Evolutionary conservation across 2,113 vertebrate species (phyloP), one percentile per base, ranked within the genome.

Genomic region (Dendropsophus ebraccatus): DNA sequence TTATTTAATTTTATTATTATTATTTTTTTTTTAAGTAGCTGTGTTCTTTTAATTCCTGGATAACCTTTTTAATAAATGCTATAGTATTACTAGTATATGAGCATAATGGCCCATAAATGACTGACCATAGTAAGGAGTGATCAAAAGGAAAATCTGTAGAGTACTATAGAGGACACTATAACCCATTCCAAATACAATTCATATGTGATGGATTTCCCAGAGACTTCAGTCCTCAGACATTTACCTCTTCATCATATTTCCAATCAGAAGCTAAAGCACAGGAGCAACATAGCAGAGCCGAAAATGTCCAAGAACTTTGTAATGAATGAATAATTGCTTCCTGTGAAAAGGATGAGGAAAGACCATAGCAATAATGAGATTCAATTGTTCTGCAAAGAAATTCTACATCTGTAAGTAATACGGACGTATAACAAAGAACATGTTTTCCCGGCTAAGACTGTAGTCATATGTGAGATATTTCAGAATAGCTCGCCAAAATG

Each of bases 381-480:
- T 25, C n/a, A 13, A 75, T 54, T 76, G 74, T 52, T 30, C 49
- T 52, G 25, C 17, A 52, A 10, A 52, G 47, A 52, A 30, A n/a
- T 0, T 4, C 47, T 19, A 54, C 47, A 76, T 50, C 74, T 76
- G 74, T 25, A 76, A 76, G 47, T 54, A 76, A 76, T 76, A 76
- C 21, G 5, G 74, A 76, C 4, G 47, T 54, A 75, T 74, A 75
- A 75, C 25, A 74, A 74, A 76, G 74, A 76, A 6, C 14, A 30
- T 52, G 11, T 54, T 2, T 19, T 54, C 19, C 16, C 9, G 9
- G 25, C 49, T 50, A 30, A 50, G 73, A 12, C n/a, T 76, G 16
- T 1, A 52, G 47, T 76, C 74, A 76, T 52, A 32, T 76, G n/a
- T 76, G 12, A 52, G 47, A 19, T 76, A 76, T 76, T 52, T 76